Base-by-base conservation (phyloP, 2,888 invertebrate genomes). In the Sepiola atlantica region DNA sequence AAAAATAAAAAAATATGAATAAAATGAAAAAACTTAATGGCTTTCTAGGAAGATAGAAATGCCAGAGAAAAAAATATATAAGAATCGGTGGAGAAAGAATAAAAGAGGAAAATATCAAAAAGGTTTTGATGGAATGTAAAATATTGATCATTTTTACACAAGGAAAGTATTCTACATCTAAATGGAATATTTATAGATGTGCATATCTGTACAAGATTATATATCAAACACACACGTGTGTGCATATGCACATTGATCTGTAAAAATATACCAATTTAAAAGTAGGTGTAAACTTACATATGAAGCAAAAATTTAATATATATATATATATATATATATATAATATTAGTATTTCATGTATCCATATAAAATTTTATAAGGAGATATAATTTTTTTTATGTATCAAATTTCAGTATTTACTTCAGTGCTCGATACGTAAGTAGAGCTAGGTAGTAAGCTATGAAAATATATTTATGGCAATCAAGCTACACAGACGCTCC, bases 131-230 rank as follows among this genome's bases (percentile, higher is more conserved):
- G 77, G n/a, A 77, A 77, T 77, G 77, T 77, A 77, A 77, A 77
- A 77, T 77, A 77, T 77, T 77, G 77, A 77, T 77, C n/a, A n/a
- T n/a, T 45, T 77, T 77, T 77, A 77, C 77, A 77, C n/a, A 77
- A 77, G 12, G n/a, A 32, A 77, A 77, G 12, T 32, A 54, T 28
- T 6, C 91, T 91, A 32, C 91, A 91, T 91, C 54, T 35, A 54
- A 28, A 45, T 91, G 35, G 0, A 54, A 12, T 91, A 12, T 91
- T 12, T 91, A 21, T 21, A 35, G 16, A 35, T 45, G 28, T 20
- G 91, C 24, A 77, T 77, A 77, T n/a, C 24, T n/a, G 8, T n/a
- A 77, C 77, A 77, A n/a, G n/a, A 24, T 28, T 8, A 77, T n/a
- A 10, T n/a, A n/a, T n/a, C 77, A 77, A 3, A 28, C 77, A 77